phyloP scores from a whole-genome alignment of 2,888 invertebrate genomes.

The Athrips mouffetella region DNA sequence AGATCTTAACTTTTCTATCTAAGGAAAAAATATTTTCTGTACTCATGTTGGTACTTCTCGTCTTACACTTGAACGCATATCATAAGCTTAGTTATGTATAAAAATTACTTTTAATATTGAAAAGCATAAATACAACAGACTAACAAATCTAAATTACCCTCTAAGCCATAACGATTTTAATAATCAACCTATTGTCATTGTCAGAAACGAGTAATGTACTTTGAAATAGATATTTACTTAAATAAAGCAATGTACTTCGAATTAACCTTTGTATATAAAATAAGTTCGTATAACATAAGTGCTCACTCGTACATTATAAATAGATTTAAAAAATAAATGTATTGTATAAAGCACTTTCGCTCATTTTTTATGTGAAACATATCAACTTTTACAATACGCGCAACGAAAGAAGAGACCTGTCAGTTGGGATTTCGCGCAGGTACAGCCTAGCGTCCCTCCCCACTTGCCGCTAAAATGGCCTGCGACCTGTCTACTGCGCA shows the following conservation, averaged over 20 bases:
- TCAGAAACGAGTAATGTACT: slow-evolving; percentile 35
- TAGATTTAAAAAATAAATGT: slow-evolving; percentile 14
- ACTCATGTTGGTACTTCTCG: slow-evolving; percentile 25
- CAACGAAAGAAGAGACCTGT: too few relatives aligned
- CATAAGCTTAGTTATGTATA: slow-evolving; percentile 33
- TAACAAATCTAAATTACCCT: slow-evolving; percentile 27
- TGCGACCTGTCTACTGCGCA: too few relatives aligned
- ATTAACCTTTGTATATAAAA: slow-evolving; percentile 36
- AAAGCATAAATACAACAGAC: not conserved
- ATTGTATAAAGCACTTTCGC: not conserved
- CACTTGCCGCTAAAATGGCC: too few relatives aligned
- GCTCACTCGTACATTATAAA: slow-evolving; percentile 32
- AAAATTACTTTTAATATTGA: slow-evolving; percentile 27
- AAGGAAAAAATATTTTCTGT: slow-evolving; percentile 27
- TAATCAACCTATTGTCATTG: slow-evolving; percentile 47
- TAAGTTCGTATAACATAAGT: slow-evolving; percentile 30
- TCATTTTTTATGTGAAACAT: slow-evolving; percentile 10
- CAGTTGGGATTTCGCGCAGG: too few relatives aligned
- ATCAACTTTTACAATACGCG: slow-evolving; percentile 1
- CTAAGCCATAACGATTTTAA: slow-evolving; percentile 32
- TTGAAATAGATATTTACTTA: slow-evolving; percentile 1
- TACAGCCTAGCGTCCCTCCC: too few relatives aligned
- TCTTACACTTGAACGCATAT: slow-evolving; percentile 32
- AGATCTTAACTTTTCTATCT: slow-evolving; percentile 31
- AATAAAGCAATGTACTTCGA: slow-evolving; percentile 33